These are phyloP conservation scores for Tor tambroides DNA, from an alignment of 2,113 vertebrate species.

Conservation along the genomic window DNA sequence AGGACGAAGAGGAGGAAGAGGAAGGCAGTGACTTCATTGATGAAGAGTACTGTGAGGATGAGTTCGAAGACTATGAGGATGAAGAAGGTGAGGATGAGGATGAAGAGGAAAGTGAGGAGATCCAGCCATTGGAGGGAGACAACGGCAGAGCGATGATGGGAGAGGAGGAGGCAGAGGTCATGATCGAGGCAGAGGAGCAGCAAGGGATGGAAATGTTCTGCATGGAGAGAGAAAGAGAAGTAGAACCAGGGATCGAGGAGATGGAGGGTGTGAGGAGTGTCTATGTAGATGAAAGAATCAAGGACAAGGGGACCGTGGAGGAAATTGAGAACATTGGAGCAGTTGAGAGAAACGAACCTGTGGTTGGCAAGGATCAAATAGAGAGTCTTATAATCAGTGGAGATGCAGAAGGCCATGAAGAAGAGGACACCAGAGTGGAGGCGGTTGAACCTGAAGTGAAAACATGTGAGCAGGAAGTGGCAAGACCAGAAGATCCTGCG, in stretches of 20 bases:
- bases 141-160: slow-evolving; percentile 63
- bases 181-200: slow-evolving; percentile 52
- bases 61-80: slow-evolving; percentile 69
- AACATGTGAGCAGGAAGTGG: slow-evolving; percentile 46
- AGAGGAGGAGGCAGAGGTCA: slow-evolving; percentile 62
- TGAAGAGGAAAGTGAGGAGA: slow-evolving; percentile 66
- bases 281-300: slow-evolving; percentile 53
- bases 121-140: slow-evolving; percentile 70
- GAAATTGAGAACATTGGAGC: slow-evolving; percentile 55
- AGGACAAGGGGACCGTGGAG: slow-evolving; percentile 60
- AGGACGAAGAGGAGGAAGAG: slow-evolving; percentile 79
- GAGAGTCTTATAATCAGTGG: slow-evolving; percentile 47
- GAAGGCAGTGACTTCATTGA: slow-evolving; percentile 76
- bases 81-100: slow-evolving; percentile 67
- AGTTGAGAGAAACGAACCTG: slow-evolving; percentile 33
- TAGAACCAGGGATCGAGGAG: slow-evolving; percentile 73
- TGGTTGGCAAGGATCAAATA: slow-evolving; percentile 48
- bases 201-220: slow-evolving; percentile 52
- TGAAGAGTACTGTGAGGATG: slow-evolving; percentile 63
- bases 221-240: slow-evolving; percentile 66
- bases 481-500: slow-evolving; percentile 4
- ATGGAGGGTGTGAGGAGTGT: slow-evolving; percentile 71
- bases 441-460: slow-evolving; percentile 38
- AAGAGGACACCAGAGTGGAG: not conserved
- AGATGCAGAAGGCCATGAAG: slow-evolving; percentile 53